These are phyloP conservation scores for Cyrtodaria siliqua DNA, from an alignment of 2,888 invertebrate genomes.

Conservation along the genomic window DNA sequence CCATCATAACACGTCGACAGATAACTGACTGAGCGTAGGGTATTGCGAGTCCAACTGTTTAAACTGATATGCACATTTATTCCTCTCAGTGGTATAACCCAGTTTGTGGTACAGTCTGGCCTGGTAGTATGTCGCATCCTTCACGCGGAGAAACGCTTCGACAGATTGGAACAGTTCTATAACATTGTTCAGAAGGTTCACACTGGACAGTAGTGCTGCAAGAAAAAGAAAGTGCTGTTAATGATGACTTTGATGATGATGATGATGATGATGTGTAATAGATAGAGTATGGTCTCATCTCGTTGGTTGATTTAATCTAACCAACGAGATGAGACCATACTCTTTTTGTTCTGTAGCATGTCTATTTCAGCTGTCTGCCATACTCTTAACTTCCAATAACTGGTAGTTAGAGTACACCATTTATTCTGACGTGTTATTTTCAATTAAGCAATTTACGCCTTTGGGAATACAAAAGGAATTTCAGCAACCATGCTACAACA, in stretches of 20 bases:
- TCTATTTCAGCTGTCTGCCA: no score
- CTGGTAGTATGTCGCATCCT: constrained; percentile 90
- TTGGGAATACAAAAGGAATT: no score
- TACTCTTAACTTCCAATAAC: no score
- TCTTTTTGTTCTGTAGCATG: no score
- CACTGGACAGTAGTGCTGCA: constrained; percentile 74
- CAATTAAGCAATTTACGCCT: no score
- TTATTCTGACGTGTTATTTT: no score
- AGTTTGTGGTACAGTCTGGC: constrained; percentile 92
- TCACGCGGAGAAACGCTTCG: constrained; percentile 91
- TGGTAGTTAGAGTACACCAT: no score
- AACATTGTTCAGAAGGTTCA: constrained; percentile 87
- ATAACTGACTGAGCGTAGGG: constrained; percentile 89
- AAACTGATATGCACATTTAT: constrained; percentile 93
- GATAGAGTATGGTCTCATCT: no score
- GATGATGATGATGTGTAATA: no score
- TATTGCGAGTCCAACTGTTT: constrained; percentile 92
- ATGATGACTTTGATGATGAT: background rate
- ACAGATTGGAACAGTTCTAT: constrained; percentile 91
- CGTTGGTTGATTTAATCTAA: no score
- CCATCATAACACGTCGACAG: constrained; percentile 68
- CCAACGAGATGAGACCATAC: no score
- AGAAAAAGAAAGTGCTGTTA: background rate
- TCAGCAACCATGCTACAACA: no score
- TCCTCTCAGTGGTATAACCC: constrained; percentile 90